These are phyloP conservation scores for Graphium colonna DNA, from an alignment of 2,888 invertebrate species.

Conservation along the genomic window DNA sequence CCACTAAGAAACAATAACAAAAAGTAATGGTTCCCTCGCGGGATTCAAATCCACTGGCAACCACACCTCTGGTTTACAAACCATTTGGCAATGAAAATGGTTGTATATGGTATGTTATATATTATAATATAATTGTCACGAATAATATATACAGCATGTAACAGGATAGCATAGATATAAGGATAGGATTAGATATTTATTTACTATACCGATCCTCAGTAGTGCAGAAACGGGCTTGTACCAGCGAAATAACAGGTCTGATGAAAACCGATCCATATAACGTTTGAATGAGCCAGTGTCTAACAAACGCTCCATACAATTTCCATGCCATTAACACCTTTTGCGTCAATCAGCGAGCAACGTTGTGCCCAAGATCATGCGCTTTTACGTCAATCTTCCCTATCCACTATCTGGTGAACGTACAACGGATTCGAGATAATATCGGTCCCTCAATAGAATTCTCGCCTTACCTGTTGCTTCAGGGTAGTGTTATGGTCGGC, in stretches of 20 bases:
- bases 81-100: no score
- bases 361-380: constrained; percentile 41
- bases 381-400: constrained; percentile 54
- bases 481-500: neutral
- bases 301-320: constrained; percentile 22
- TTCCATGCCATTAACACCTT: constrained; percentile 48
- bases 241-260: constrained; percentile 2
- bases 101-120: no score
- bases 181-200: no score
- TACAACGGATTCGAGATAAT: constrained; percentile 28
- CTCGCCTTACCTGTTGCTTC: constrained; percentile 10
- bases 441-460: constrained; percentile 32
- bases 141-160: no score
- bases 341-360: constrained; percentile 46
- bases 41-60: no score
- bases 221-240: neutral
- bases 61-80: no score
- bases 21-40: no score
- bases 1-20: no score
- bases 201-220: no score
- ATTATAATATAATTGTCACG: no score
- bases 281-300: constrained; percentile 8
- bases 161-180: no score
- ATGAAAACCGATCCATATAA: constrained; percentile 1
- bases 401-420: constrained; percentile 26